phyloP scores from a whole-genome alignment of 1,140 invertebrate species.

The Lepidotrigona ventralis region DNA sequence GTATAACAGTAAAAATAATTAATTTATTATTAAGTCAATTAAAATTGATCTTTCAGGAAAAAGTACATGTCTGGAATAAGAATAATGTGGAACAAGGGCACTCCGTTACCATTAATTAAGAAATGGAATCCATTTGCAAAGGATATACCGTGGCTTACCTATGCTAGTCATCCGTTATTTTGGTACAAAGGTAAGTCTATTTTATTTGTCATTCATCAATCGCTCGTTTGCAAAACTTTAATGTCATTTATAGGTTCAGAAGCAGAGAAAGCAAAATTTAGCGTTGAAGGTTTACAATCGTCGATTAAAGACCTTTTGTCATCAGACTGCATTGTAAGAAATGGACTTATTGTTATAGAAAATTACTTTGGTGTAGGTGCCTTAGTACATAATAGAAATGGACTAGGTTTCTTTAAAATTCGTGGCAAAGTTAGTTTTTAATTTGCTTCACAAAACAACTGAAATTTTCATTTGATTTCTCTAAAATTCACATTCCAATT shows the following conservation, averaged over 20 bases:
- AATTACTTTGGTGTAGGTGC: conserved; percentile 90
- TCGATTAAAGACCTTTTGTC: conserved; percentile 66
- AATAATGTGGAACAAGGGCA: conserved; percentile 87
- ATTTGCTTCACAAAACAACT: conserved; percentile 48
- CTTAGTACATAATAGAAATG: conserved; percentile 90
- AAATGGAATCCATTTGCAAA: conserved; percentile 93
- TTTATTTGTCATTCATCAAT: neutral
- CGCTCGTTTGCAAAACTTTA: neutral
- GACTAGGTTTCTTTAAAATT: conserved; percentile 92
- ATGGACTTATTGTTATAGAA: conserved; percentile 88
- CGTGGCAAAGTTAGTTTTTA: conserved; percentile 92
- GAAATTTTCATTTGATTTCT: neutral
- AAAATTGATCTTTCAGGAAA: conserved; percentile 77
- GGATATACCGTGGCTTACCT: conserved; percentile 89
- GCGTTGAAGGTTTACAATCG: conserved; percentile 82
- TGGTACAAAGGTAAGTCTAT: conserved; percentile 86
- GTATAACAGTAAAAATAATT: neutral
- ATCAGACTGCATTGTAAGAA: conserved; percentile 67
- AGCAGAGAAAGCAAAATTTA: conserved; percentile 78
- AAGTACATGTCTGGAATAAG: conserved; percentile 87
- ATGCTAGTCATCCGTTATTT: conserved; percentile 89
- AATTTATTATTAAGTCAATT: neutral
- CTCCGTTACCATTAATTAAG: conserved; percentile 85
- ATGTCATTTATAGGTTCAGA: conserved; percentile 66
- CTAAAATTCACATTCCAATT: neutral